Evolutionary conservation across 2,888 invertebrate species (phyloP).

Genomic region (Caenorhabditis sp.): DNA sequence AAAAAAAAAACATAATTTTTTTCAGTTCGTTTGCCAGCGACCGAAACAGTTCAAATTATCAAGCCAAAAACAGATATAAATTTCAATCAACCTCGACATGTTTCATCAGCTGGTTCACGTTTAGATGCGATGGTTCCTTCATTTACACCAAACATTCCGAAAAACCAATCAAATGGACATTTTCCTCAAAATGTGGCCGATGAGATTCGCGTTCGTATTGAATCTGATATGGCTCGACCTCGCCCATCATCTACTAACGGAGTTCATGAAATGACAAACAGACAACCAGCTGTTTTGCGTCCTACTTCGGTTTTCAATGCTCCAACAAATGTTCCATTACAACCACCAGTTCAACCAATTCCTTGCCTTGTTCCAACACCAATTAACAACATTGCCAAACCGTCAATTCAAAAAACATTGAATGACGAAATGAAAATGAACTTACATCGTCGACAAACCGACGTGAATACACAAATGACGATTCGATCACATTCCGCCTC

Average conservation of each 20-base stretch:
- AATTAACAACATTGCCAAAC: slow-evolving; percentile 9
- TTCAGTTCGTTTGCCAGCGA: not conserved
- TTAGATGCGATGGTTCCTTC: slow-evolving; percentile 10
- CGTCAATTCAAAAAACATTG: slow-evolving; percentile 15
- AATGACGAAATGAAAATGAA: slow-evolving; percentile 22
- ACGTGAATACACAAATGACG: not conserved
- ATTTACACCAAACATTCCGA: not conserved
- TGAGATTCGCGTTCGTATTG: slow-evolving; percentile 12
- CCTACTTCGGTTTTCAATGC: slow-evolving; percentile 24
- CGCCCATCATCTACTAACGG: slow-evolving; percentile 28
- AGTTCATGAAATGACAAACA: slow-evolving; percentile 2
- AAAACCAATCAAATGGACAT: not conserved
- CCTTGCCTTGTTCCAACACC: slow-evolving; percentile 36
- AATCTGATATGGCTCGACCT: slow-evolving; percentile 13
- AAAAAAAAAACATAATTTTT: no score
- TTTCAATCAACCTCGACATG: slow-evolving; percentile 13
- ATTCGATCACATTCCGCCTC: not conserved
- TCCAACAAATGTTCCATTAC: not conserved
- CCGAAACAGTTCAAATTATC: not conserved
- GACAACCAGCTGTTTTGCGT: not conserved
- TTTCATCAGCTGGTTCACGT: slow-evolving; percentile 11
- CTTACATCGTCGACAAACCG: slow-evolving; percentile 8
- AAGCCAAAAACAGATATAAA: not conserved
- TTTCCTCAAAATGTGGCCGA: slow-evolving; percentile 14
- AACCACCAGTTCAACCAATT: not conserved